A percentile compares a stretch with the other conserved stretches of the same genome.
Conservation (phyloP, 2,888 invertebrate species). For the Tipula lateralis region DNA sequence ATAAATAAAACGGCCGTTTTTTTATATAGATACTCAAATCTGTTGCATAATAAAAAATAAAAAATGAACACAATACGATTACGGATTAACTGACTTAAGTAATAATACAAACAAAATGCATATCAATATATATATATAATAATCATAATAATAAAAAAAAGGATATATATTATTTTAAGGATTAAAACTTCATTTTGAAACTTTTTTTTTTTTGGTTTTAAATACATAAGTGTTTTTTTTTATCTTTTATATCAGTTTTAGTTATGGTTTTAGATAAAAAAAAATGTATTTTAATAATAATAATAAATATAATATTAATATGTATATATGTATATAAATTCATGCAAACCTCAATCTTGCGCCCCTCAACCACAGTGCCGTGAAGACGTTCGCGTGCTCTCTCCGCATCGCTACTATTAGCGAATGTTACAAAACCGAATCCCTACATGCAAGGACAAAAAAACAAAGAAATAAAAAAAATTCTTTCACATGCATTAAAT, state of each 20-base stretch:
- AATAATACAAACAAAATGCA: conserved; percentile 7
- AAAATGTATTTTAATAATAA: background rate
- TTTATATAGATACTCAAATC: background rate
- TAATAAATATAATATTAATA: conserved; percentile 27
- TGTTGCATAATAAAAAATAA: background rate
- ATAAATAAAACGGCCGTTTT: conserved; percentile 24
- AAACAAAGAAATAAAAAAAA: conserved; percentile 48
- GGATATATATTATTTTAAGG: conserved; percentile 24
- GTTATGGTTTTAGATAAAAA: conserved; percentile 24
- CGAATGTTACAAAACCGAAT: conserved; percentile 99
- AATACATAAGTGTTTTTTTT: background rate
- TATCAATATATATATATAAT: conserved; percentile 13
- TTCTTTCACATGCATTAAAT: conserved; percentile 69
- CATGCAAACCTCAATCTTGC: conserved; percentile 99
- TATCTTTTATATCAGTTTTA: background rate
- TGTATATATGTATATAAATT: conserved; percentile 45
- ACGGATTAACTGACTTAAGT: conserved; percentile 24
- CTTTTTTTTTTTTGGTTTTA: background rate
- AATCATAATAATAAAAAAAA: conserved; percentile 3
- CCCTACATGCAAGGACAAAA: conserved; percentile 97
- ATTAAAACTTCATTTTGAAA: conserved; percentile 11
- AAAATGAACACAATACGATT: conserved; percentile 11
- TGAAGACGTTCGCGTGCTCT: conserved; percentile 99
- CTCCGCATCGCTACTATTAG: conserved; percentile 99
- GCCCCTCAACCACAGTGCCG: conserved; percentile 99